Evolutionary conservation across 2,888 invertebrate species (phyloP).

Genomic region (Blera fallax): DNA sequence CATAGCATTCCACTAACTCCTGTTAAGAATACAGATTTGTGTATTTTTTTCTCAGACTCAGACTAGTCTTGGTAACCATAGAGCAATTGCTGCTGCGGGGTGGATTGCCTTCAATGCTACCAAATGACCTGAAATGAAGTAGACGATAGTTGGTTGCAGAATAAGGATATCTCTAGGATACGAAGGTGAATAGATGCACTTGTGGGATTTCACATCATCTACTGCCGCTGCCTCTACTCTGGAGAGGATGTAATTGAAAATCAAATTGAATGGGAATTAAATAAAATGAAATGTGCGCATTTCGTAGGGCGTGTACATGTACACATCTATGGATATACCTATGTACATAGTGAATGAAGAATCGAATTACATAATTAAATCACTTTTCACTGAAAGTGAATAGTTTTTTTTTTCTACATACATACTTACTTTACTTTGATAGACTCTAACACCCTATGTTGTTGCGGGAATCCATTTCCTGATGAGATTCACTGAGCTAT

Average conservation of each 20-base stretch:
- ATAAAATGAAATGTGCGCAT: slow-evolving; percentile 73
- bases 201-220: slow-evolving; percentile 42
- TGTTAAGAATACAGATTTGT: slow-evolving; percentile 56
- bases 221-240: slow-evolving; percentile 17
- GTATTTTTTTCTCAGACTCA: slow-evolving; percentile 23
- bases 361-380: slow-evolving; percentile 54
- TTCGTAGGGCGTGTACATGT: background rate
- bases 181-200: slow-evolving; percentile 31
- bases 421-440: background rate
- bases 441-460: background rate
- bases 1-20: background rate
- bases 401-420: slow-evolving; percentile 5
- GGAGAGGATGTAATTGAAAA: slow-evolving; percentile 75
- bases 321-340: background rate
- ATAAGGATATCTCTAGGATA: slow-evolving; percentile 9
- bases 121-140: slow-evolving; percentile 32
- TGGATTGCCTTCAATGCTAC: slow-evolving; percentile 14
- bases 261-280: slow-evolving; percentile 76
- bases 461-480: slow-evolving; percentile 5
- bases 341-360: background rate
- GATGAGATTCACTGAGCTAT: slow-evolving; percentile 15
- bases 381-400: slow-evolving; percentile 18
- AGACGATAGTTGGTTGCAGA: slow-evolving; percentile 17
- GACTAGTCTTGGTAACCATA: slow-evolving; percentile 18
- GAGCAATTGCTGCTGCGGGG: background rate